Evolutionary conservation across 1,140 invertebrate genomes (phyloP).

Genomic region (Atta cephalotes): DNA sequence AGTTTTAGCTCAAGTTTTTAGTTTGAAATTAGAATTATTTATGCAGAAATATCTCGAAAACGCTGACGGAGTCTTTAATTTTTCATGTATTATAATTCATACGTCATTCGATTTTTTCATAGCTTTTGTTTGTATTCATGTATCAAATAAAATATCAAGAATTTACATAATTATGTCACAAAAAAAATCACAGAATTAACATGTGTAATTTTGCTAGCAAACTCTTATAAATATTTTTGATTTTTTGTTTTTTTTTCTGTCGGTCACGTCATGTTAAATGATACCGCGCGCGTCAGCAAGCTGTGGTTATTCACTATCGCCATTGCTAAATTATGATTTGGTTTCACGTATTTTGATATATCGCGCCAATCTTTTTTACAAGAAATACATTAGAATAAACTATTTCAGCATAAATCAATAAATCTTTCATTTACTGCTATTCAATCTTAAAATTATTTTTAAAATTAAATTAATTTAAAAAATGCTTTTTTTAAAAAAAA

Average conservation of each 20-base stretch:
- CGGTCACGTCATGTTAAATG: background rate
- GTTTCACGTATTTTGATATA: slow-evolving; percentile 2
- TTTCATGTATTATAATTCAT: slow-evolving; percentile 16
- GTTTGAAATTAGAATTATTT: background rate
- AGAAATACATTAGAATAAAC: background rate
- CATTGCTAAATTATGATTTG: slow-evolving; percentile 13
- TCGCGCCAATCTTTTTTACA: background rate
- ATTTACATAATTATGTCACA: slow-evolving; percentile 54
- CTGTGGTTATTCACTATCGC: background rate
- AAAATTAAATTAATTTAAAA: too few relatives aligned
- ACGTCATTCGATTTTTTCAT: slow-evolving; percentile 5
- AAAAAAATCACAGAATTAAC: background rate
- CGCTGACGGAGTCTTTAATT: background rate
- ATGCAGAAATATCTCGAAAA: slow-evolving; percentile 13
- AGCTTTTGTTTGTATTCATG: slow-evolving; percentile 20
- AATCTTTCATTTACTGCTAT: background rate
- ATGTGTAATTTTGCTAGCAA: background rate
- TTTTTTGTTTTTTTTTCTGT: background rate
- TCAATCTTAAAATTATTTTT: slow-evolving; percentile 15
- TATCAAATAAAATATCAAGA: slow-evolving; percentile 48
- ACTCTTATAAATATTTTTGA: slow-evolving; percentile 11
- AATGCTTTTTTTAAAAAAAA: background rate
- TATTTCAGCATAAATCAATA: background rate
- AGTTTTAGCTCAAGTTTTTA: background rate
- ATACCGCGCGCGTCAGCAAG: slow-evolving; percentile 10